Conservation (phyloP, 1,140 invertebrate genomes). For the Planococcus citri region DNA sequence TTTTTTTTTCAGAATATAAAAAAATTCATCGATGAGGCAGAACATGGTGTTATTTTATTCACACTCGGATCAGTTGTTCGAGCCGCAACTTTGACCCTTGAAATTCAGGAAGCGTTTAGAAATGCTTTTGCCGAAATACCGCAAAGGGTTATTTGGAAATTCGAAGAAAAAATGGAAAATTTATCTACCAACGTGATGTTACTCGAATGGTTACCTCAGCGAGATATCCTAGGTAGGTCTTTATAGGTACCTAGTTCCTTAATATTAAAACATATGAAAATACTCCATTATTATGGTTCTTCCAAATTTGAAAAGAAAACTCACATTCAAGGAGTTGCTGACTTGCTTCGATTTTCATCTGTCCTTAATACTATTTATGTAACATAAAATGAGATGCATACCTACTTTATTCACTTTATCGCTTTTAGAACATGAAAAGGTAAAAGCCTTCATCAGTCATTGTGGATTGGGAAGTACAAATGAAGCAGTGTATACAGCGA, state of each 20-base stretch:
- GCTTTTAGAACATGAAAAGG: conserved; percentile 49
- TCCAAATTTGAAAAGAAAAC: too few relatives aligned
- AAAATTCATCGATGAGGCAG: conserved; percentile 28
- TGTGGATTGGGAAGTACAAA: conserved; percentile 53
- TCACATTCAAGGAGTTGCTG: too few relatives aligned
- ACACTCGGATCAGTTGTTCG: conserved; percentile 43
- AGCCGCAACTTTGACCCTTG: background rate
- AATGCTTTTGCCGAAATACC: conserved; percentile 33
- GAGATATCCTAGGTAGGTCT: conserved; percentile 40
- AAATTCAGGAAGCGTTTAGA: conserved; percentile 27
- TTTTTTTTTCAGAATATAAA: conserved; percentile 26
- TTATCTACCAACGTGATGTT: conserved; percentile 41
- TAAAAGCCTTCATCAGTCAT: conserved; percentile 55
- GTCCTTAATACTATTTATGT: too few relatives aligned
- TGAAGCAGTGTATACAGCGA: conserved; percentile 54
- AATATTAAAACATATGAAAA: too few relatives aligned
- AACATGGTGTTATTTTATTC: conserved; percentile 46
- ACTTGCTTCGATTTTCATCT: too few relatives aligned
- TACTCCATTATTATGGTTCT: too few relatives aligned
- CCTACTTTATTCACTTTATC: too few relatives aligned
- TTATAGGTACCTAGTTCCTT: background rate
- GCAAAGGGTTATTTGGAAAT: conserved; percentile 42
- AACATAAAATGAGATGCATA: too few relatives aligned
- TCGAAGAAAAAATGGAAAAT: conserved; percentile 29
- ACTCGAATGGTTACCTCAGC: conserved; percentile 46